Conservation (phyloP, 64 coral and sea anemone species). For the Montipora cactus region DNA sequence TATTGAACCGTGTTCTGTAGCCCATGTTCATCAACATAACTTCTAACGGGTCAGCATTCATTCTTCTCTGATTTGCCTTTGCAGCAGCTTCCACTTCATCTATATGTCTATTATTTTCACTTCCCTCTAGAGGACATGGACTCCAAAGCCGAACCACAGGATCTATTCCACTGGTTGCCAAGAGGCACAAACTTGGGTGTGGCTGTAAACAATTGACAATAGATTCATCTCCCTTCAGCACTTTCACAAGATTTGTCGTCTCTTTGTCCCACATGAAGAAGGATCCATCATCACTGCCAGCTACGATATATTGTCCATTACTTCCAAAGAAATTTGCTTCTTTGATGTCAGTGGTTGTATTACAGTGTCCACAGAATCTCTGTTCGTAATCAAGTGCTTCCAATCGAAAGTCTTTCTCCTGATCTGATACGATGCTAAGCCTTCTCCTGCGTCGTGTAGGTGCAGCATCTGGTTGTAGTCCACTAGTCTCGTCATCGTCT, state of each 20-base stretch:
- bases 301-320: conserved; percentile 96
- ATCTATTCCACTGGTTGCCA: conserved; percentile 99
- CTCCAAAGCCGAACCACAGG: conserved; percentile 95
- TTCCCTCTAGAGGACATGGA: conserved; percentile 73
- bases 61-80: conserved; percentile 95
- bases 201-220: conserved; percentile 99
- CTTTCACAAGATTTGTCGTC: conserved; percentile 92
- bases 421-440: conserved; percentile 83
- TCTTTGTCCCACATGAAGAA: conserved; percentile 97
- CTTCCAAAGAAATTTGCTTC: conserved; percentile 97
- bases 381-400: conserved; percentile 77
- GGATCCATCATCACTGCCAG: conserved; percentile 98
- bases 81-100: conserved; percentile 94
- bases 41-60: conserved; percentile 98
- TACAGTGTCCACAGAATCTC: conserved; percentile 97
- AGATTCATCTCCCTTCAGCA: conserved; percentile 96
- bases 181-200: conserved; percentile 86
- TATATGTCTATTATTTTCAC: conserved; percentile 66
- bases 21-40: conserved; percentile 99
- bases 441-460: conserved; percentile 61
- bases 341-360: conserved; percentile 98
- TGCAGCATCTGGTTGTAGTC: conserved; percentile 18
- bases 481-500: conserved; percentile 26
- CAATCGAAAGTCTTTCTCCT: conserved; percentile 76
- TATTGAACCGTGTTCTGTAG: conserved; percentile 81